These are phyloP conservation scores for Frieseomelitta varia DNA, from an alignment of 1,140 invertebrate species.

Conservation along the genomic window DNA sequence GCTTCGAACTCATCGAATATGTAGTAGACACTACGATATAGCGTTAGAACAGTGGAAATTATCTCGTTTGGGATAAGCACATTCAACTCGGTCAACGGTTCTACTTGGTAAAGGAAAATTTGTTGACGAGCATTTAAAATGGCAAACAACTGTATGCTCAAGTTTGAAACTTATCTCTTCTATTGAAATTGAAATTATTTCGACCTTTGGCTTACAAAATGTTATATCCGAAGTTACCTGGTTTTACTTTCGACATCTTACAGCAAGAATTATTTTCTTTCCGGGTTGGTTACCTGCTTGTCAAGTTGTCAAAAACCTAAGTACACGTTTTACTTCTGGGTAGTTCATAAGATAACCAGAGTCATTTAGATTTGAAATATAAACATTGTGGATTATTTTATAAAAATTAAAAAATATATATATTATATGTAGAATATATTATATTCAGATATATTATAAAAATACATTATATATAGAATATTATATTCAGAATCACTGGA, in stretches of 20 bases:
- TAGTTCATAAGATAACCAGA: not conserved
- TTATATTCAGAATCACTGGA: not conserved
- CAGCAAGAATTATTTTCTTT: not conserved
- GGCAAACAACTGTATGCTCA: not conserved
- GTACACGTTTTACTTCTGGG: not conserved
- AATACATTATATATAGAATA: too few species aligned
- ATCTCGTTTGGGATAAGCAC: not conserved
- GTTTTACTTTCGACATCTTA: not conserved
- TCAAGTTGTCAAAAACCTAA: too few species aligned
- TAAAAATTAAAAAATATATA: too few species aligned
- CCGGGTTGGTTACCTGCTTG: not conserved
- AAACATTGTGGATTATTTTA: not conserved
- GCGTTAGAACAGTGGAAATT: constrained; percentile 36
- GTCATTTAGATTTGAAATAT: not conserved
- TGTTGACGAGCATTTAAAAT: not conserved
- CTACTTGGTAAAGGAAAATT: constrained; percentile 5
- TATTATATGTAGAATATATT: too few species aligned
- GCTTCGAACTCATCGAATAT: constrained; percentile 41
- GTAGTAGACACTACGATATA: constrained; percentile 40
- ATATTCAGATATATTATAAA: too few species aligned
- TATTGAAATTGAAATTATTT: constrained; percentile 5
- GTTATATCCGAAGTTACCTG: not conserved
- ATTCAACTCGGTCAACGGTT: not conserved
- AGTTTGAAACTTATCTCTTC: not conserved
- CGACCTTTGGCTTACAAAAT: not conserved